A percentile compares a stretch with the other conserved stretches of the same genome.
Conservation (phyloP, 2,113 vertebrate genomes). For the Phyllostomus discolor region DNA sequence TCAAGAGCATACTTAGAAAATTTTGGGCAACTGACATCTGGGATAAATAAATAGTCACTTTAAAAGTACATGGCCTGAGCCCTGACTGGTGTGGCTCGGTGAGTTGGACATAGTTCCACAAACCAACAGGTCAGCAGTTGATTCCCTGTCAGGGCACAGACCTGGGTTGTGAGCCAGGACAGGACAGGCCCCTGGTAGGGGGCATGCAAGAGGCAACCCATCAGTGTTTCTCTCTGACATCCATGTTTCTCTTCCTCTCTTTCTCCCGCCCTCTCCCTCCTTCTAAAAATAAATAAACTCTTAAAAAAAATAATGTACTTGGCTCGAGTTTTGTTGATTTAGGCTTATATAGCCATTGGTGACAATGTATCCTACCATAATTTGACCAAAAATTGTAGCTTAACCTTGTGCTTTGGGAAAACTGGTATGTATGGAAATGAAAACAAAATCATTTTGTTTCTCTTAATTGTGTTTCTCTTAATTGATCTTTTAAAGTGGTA, state of each 20-base stretch:
- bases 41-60: not conserved
- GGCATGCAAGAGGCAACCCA: too few species aligned
- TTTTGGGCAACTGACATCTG: not conserved
- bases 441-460: not conserved
- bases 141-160: too few species aligned
- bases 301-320: not conserved
- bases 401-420: not conserved
- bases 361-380: not conserved
- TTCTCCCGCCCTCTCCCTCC: too few species aligned
- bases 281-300: too few species aligned
- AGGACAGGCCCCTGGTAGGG: too few species aligned
- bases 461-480: not conserved
- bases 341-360: not conserved
- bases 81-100: too few species aligned
- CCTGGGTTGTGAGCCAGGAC: too few species aligned
- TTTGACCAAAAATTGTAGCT: not conserved
- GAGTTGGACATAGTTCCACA: too few species aligned
- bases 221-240: too few species aligned
- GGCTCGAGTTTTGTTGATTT: not conserved
- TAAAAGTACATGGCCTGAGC: too few species aligned
- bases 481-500: not conserved
- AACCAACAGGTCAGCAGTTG: not conserved
- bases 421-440: not conserved
- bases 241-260: too few species aligned
- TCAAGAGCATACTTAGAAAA: not conserved